Conservation (phyloP, 2,888 invertebrate genomes). For the Rhopalosiphum nymphaeae region DNA sequence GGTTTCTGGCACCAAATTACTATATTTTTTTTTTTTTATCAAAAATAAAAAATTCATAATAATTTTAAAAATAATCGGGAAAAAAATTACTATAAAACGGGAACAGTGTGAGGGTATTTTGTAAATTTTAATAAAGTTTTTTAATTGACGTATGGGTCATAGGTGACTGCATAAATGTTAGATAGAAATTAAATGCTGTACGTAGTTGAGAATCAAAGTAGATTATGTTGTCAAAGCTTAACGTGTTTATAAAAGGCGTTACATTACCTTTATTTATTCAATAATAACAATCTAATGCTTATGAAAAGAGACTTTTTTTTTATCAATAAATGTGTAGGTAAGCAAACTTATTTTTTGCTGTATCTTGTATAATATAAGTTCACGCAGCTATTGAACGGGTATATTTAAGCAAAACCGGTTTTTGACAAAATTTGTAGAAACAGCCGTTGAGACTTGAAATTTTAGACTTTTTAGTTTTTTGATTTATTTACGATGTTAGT, state of each 20-base stretch:
- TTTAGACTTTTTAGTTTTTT: not conserved
- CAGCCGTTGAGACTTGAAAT: not conserved
- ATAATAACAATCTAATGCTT: too few relatives aligned
- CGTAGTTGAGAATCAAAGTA: not conserved
- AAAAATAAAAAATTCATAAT: not conserved
- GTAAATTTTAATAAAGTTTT: not conserved
- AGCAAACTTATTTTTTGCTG: not conserved
- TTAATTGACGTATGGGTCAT: not conserved
- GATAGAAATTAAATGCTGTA: not conserved
- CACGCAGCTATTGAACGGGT: not conserved
- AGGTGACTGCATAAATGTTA: not conserved
- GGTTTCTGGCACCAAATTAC: not conserved
- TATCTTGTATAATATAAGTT: not conserved
- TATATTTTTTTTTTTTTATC: not conserved
- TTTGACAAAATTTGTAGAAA: not conserved
- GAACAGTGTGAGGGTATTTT: not conserved
- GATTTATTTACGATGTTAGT: not conserved
- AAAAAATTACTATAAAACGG: not conserved
- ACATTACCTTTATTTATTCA: too few relatives aligned
- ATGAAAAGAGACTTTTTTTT: not conserved
- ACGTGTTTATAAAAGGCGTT: not conserved
- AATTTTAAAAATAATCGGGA: not conserved
- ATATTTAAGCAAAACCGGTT: not conserved
- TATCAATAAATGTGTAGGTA: not conserved
- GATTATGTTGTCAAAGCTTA: not conserved